These are phyloP conservation scores for Galemys pyrenaicus DNA, from an alignment of 2,113 vertebrate genomes.

Conservation along the genomic window DNA sequence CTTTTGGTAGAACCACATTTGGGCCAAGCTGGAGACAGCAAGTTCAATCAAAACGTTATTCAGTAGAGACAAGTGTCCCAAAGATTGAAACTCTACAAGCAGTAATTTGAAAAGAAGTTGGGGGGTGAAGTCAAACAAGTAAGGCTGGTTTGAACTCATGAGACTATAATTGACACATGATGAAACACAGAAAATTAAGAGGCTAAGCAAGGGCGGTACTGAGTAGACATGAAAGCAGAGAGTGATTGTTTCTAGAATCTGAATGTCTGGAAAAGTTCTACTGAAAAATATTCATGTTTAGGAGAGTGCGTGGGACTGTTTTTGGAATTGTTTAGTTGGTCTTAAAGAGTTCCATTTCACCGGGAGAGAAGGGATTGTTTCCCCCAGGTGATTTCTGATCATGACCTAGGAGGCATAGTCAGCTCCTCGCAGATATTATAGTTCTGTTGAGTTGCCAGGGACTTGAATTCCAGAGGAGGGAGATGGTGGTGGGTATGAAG, in stretches of 20 bases:
- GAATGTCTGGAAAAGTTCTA: neutral
- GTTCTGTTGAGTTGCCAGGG: rapidly evolving
- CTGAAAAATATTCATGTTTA: neutral
- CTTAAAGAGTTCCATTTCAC: neutral
- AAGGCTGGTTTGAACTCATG: neutral
- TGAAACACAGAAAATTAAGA: neutral
- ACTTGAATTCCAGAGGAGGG: neutral
- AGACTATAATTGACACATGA: neutral
- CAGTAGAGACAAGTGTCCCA: neutral
- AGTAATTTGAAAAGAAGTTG: neutral
- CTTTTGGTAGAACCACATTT: neutral
- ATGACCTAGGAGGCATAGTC: neutral
- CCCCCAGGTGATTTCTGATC: neutral
- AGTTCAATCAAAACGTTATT: neutral
- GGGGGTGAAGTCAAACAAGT: neutral
- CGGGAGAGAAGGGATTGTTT: neutral
- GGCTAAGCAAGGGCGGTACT: neutral
- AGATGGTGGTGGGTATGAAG: neutral
- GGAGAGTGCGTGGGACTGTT: neutral
- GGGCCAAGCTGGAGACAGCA: neutral
- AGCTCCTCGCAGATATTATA: neutral
- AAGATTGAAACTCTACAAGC: neutral
- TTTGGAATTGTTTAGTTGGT: neutral
- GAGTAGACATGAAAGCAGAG: neutral
- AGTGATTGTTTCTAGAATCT: neutral